A percentile compares a stretch with the other conserved stretches of the same genome.
Conservation (phyloP, 2,113 vertebrate species). For the Morphnarchus princeps region DNA sequence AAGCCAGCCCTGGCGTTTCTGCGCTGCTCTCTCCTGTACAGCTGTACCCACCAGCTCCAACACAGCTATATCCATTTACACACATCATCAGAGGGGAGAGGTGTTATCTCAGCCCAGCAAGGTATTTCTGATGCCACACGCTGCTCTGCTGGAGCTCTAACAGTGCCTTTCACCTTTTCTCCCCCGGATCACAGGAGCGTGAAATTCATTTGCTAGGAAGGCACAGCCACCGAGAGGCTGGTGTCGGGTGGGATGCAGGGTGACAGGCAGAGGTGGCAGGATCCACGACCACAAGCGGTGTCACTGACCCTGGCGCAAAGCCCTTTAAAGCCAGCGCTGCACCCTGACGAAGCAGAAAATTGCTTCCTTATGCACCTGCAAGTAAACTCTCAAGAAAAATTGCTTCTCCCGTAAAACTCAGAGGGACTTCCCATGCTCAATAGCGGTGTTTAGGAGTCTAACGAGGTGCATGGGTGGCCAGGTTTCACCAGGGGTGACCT, state of each 20-base stretch:
- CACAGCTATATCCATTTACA: not conserved
- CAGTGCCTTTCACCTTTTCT: fast-evolving
- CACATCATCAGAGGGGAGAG: not conserved
- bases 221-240: not conserved
- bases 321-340: not conserved
- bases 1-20: fast-evolving
- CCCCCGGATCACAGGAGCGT: not conserved
- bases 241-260: not conserved
- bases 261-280: not conserved
- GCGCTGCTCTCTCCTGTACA: not conserved
- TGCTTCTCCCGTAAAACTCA: not conserved
- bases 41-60: not conserved
- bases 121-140: not conserved
- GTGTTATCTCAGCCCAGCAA: not conserved
- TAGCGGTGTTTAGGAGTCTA: fast-evolving
- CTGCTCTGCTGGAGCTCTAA: not conserved
- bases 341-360: not conserved
- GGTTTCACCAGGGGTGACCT: not conserved
- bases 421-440: not conserved
- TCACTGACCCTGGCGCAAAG: not conserved
- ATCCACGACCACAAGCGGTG: not conserved
- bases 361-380: not conserved
- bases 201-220: not conserved
- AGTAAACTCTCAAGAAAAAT: not conserved
- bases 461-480: not conserved